Conservation (phyloP, 2,888 invertebrate genomes). For the Caenorhabditis wallacei region DNA sequence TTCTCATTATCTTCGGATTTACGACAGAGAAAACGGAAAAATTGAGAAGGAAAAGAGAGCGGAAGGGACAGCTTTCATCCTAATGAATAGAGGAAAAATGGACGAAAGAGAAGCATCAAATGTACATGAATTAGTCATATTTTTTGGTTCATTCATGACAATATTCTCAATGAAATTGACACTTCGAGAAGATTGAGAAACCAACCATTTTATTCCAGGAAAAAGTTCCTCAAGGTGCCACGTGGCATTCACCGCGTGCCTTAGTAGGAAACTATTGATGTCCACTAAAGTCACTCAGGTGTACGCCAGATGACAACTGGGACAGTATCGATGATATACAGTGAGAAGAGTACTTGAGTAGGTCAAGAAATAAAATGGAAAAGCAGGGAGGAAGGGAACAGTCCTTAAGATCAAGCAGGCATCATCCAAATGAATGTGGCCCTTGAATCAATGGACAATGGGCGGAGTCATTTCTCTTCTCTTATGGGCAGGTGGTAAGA, state of each 20-base stretch:
- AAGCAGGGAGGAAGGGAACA: conserved; percentile 7
- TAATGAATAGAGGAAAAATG: conserved; percentile 52
- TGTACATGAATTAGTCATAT: conserved; percentile 47
- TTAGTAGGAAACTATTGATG: conserved; percentile 70
- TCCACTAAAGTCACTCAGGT: conserved; percentile 77
- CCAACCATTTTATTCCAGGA: conserved; percentile 40
- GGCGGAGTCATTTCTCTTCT: conserved; percentile 27
- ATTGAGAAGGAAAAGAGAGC: conserved; percentile 9
- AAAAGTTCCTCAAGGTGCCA: conserved; percentile 25
- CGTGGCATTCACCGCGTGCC: conserved; percentile 82
- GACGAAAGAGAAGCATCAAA: conserved; percentile 40
- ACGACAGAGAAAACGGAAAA: conserved; percentile 44
- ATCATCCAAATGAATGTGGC: conserved; percentile 37
- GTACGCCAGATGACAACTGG: conserved; percentile 57
- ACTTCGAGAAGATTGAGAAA: conserved; percentile 9
- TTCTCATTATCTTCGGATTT: conserved; percentile 62
- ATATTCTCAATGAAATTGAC: conserved; percentile 3
- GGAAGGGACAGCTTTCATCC: conserved; percentile 46
- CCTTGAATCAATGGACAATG: conserved; percentile 35
- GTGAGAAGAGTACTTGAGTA: conserved; percentile 38
- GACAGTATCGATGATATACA: background rate
- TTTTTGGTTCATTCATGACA: conserved; percentile 2
- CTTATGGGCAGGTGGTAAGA: conserved; percentile 55
- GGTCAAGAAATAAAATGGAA: conserved; percentile 24
- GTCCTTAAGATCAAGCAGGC: conserved; percentile 39